Percentiles rank a stretch among this genome's conserved stretches.
Conservation (phyloP, 2,797 vertebrate species). For the Lacerta viridis region DNA sequence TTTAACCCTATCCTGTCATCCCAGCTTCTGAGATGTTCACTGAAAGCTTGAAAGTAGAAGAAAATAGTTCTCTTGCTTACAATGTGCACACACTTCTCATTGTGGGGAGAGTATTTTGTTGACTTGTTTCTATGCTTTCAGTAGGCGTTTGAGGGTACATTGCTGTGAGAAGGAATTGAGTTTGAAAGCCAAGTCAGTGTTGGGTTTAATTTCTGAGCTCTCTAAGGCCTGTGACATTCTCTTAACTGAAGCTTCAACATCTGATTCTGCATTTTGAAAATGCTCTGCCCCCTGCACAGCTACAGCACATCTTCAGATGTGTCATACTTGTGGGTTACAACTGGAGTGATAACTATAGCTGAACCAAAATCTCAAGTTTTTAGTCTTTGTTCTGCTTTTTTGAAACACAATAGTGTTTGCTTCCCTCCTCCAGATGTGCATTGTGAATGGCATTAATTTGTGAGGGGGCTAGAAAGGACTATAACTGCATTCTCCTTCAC, state of each 20-base stretch:
- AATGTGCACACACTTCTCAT: neutral
- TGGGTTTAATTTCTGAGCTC: neutral
- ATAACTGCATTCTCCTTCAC: neutral
- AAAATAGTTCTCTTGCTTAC: neutral
- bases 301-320: neutral
- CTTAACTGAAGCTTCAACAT: neutral
- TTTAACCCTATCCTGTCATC: neutral
- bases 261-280: neutral
- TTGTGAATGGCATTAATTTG: slow-evolving; percentile 11
- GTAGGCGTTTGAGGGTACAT: neutral
- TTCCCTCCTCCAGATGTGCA: neutral
- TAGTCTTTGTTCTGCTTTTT: neutral
- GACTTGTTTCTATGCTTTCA: slow-evolving; percentile 3
- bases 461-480: neutral
- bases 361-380: neutral
- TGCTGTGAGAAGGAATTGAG: neutral
- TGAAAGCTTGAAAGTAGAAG: neutral
- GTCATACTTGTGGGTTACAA: neutral
- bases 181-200: neutral
- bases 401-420: neutral
- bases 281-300: neutral
- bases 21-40: too few species aligned
- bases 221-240: neutral
- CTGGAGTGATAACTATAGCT: neutral
- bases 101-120: slow-evolving; percentile 2